phyloP scores from a whole-genome alignment of 1,140 invertebrate species.

The Papilio polytes region DNA sequence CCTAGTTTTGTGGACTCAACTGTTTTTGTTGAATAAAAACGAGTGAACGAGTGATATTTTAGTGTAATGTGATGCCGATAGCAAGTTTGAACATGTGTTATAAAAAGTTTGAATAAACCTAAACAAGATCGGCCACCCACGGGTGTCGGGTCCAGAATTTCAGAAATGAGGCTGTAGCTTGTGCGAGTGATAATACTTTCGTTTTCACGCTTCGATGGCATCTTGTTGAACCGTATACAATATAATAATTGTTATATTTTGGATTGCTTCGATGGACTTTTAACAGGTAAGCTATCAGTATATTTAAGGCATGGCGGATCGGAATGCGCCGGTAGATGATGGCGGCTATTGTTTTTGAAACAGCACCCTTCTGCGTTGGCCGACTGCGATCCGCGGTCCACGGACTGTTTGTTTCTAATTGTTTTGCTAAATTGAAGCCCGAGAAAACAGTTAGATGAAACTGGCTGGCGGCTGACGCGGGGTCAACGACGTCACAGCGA shows the following conservation, averaged over 20 bases:
- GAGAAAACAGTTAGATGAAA: constrained; percentile 56
- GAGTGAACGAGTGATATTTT: constrained; percentile 28
- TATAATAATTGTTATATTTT: constrained; percentile 16
- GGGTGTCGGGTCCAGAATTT: constrained; percentile 31
- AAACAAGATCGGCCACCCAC: constrained; percentile 29
- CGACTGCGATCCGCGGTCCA: background rate
- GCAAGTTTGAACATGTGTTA: constrained; percentile 22
- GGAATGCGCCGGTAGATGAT: constrained; percentile 54
- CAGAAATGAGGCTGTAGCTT: constrained; percentile 31
- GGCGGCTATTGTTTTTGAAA: constrained; percentile 46
- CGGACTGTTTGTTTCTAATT: constrained; percentile 47
- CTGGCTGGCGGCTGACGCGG: constrained; percentile 40
- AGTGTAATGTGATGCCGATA: background rate
- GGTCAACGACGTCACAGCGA: constrained; percentile 51
- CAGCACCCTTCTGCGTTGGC: background rate
- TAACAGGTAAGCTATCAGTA: constrained; percentile 60
- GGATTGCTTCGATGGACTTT: constrained; percentile 59
- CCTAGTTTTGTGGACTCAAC: constrained; percentile 26
- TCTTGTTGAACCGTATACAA: constrained; percentile 16
- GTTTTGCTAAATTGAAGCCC: constrained; percentile 42
- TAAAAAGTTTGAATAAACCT: constrained; percentile 20
- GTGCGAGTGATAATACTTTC: constrained; percentile 40
- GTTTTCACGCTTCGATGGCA: constrained; percentile 32
- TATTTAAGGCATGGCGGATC: constrained; percentile 47
- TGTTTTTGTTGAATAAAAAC: constrained; percentile 37